phyloP scores from a whole-genome alignment of 2,888 invertebrate genomes.

The Sialis lutaria region DNA sequence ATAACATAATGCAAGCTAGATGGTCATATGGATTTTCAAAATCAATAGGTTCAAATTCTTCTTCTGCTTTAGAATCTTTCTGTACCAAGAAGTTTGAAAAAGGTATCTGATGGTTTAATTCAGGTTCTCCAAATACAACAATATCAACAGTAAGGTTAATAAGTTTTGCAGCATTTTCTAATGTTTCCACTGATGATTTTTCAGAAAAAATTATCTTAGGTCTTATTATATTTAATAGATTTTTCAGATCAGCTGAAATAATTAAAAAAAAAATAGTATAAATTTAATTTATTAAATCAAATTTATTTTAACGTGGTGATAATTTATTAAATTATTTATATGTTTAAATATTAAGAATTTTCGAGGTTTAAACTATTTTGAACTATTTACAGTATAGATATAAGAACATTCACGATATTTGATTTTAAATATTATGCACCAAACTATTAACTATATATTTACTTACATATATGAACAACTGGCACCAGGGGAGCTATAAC shows the following conservation, averaged over 20 bases:
- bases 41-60: neutral
- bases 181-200: constrained; percentile 7
- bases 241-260: constrained; percentile 11
- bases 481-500: constrained; percentile 17
- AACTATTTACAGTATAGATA: too few relatives aligned
- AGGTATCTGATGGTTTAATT: constrained; percentile 1
- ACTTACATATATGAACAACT: too few relatives aligned
- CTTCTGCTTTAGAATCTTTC: neutral
- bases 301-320: too few relatives aligned
- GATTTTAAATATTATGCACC: too few relatives aligned
- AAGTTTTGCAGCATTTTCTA: constrained; percentile 10
- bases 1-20: constrained; percentile 28
- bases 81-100: constrained; percentile 1
- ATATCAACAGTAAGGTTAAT: constrained; percentile 8
- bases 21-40: neutral
- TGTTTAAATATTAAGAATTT: too few relatives aligned
- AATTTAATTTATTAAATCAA: too few relatives aligned
- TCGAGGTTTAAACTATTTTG: too few relatives aligned
- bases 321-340: too few relatives aligned
- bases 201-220: constrained; percentile 14
- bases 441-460: too few relatives aligned
- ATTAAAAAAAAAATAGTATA: too few relatives aligned
- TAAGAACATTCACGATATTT: too few relatives aligned
- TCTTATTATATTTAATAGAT: constrained; percentile 9
- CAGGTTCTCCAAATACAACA: constrained; percentile 11